These are phyloP conservation scores for Nephrotoma guestfalica DNA, from an alignment of 2,888 invertebrate species.

Conservation along the genomic window DNA sequence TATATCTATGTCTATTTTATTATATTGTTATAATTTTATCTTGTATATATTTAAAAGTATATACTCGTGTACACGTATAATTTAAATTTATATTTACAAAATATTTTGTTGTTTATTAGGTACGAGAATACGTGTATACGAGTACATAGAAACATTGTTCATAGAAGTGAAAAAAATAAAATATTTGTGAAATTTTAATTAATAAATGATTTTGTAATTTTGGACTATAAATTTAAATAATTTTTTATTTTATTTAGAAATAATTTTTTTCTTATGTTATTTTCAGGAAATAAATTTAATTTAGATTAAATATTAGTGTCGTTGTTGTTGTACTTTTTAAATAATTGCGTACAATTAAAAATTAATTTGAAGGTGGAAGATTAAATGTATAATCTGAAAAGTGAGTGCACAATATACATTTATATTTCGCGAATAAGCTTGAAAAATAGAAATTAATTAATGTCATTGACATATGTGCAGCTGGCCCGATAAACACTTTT, in stretches of 20 bases:
- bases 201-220: background rate
- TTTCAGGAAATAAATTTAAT: background rate
- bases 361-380: background rate
- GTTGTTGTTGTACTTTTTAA: background rate
- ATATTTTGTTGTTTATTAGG: background rate
- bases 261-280: background rate
- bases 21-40: background rate
- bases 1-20: background rate
- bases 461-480: no score
- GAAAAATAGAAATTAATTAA: no score
- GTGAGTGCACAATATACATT: no score
- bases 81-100: background rate
- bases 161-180: background rate
- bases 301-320: background rate
- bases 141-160: background rate
- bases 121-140: background rate
- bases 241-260: background rate
- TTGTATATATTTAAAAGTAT: background rate
- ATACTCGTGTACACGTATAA: background rate
- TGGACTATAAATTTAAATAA: background rate
- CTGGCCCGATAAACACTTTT: no score
- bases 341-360: background rate
- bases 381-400: background rate
- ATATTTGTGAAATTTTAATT: background rate
- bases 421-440: no score